These are phyloP conservation scores for Acanthosepion lycidas DNA, from an alignment of 2,888 invertebrate genomes.

Conservation along the genomic window DNA sequence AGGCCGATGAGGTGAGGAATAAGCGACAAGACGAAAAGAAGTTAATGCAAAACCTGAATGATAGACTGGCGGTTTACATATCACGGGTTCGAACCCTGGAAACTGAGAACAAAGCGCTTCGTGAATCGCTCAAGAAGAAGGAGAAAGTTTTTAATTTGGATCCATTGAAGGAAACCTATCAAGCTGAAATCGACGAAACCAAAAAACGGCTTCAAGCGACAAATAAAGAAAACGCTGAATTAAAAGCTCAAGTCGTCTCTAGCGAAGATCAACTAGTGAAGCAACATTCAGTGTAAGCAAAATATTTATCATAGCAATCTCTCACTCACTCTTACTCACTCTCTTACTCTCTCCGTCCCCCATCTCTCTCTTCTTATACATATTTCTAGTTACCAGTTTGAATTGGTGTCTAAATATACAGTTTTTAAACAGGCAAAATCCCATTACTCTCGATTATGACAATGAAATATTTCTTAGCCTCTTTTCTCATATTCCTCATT, in stretches of 20 bases:
- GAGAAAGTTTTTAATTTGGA: conserved; percentile 63
- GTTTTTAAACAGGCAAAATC: too few relatives aligned
- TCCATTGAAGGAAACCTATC: conserved; percentile 61
- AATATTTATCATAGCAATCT: background rate
- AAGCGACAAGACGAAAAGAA: conserved; percentile 76
- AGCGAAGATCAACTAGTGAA: conserved; percentile 75
- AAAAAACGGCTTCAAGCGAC: conserved; percentile 55
- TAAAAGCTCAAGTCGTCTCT: conserved; percentile 75
- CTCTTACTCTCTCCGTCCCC: too few relatives aligned
- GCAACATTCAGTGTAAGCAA: conserved; percentile 59
- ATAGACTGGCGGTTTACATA: conserved; percentile 76
- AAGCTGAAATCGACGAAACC: conserved; percentile 57
- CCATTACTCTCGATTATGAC: too few relatives aligned
- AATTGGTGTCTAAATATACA: too few relatives aligned
- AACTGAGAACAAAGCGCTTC: conserved; percentile 70
- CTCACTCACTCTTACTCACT: too few relatives aligned
- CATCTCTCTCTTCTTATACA: too few relatives aligned
- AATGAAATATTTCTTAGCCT: too few relatives aligned
- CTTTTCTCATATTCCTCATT: too few relatives aligned
- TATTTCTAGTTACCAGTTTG: too few relatives aligned
- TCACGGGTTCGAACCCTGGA: conserved; percentile 75
- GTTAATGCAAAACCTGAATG: conserved; percentile 77
- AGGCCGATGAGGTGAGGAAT: conserved; percentile 74
- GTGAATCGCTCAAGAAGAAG: conserved; percentile 66
- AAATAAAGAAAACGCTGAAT: conserved; percentile 72